A percentile compares a stretch with the other conserved stretches of the same genome.
These are phyloP conservation scores for Poeciliopsis turrubarensis DNA, from an alignment of 2,113 vertebrate genomes.

Conservation along the genomic window DNA sequence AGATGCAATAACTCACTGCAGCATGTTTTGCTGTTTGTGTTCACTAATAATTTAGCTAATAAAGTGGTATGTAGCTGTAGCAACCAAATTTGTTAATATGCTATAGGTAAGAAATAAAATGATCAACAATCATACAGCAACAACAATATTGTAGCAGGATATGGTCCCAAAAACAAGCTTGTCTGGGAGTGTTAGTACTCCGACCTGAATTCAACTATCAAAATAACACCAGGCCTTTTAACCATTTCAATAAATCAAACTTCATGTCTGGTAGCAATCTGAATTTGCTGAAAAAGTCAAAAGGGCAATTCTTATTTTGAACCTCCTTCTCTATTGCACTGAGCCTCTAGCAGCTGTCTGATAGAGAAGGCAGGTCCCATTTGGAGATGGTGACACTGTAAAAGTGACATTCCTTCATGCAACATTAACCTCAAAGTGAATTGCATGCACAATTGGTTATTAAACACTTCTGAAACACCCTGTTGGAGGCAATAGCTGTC, in stretches of 20 bases:
- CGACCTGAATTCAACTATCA: background rate
- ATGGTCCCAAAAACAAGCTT: background rate
- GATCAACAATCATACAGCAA: background rate
- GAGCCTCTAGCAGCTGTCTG: constrained; percentile 49
- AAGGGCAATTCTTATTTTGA: background rate
- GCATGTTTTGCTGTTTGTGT: background rate
- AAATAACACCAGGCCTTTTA: background rate
- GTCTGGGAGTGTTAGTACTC: background rate
- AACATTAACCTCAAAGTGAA: constrained; percentile 83
- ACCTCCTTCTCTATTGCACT: constrained; percentile 24
- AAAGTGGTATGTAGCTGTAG: background rate
- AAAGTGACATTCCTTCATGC: constrained; percentile 86
- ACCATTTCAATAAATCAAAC: background rate
- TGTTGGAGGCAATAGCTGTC: constrained; percentile 76
- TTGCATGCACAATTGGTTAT: constrained; percentile 84
- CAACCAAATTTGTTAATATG: background rate
- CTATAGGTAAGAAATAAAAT: background rate
- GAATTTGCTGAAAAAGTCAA: constrained; percentile 13
- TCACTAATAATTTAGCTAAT: background rate
- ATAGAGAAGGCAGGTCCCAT: constrained; percentile 70
- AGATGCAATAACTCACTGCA: background rate
- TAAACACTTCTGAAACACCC: constrained; percentile 82
- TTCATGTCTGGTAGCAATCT: background rate
- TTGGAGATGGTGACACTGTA: constrained; percentile 77
- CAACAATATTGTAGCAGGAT: background rate